These are phyloP conservation scores for Hydrozoanthus gracilis DNA, from an alignment of 92 coral and sea anemone genomes.

Conservation along the genomic window DNA sequence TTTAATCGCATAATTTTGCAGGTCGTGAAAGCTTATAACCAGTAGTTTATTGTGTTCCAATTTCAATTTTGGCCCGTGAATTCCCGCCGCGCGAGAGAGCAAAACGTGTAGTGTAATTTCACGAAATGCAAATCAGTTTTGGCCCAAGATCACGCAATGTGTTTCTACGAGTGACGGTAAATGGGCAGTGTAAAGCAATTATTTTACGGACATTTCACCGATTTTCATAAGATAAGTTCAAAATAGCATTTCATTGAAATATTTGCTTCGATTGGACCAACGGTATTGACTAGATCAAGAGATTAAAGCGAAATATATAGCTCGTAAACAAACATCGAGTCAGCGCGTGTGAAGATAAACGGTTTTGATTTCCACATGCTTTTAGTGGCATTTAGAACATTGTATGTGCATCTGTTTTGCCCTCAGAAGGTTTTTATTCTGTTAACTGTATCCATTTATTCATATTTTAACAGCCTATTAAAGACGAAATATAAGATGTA, in stretches of 20 bases:
- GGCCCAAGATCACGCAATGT: conserved; percentile 7
- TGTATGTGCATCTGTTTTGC: background rate
- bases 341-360: conserved; percentile 10
- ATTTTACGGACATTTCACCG: conserved; percentile 8
- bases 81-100: conserved; percentile 3
- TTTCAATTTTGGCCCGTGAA: conserved; percentile 8
- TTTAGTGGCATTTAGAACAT: conserved; percentile 6
- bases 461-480: conserved; percentile 2
- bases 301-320: background rate
- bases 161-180: conserved; percentile 2
- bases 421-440: conserved; percentile 7
- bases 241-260: conserved; percentile 5
- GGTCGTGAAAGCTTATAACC: conserved; percentile 3
- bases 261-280: conserved; percentile 4
- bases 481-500: background rate
- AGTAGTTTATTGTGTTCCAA: background rate
- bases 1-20: conserved; percentile 1
- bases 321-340: conserved; percentile 8
- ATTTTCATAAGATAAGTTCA: conserved; percentile 5
- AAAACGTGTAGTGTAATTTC: background rate
- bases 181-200: conserved; percentile 4
- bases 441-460: conserved; percentile 6
- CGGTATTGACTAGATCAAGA: background rate
- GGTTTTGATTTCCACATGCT: conserved; percentile 1
- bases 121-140: background rate